Evolutionary conservation across 2,797 vertebrate species (phyloP).

Genomic region (Alcedo quadribrachys): DNA sequence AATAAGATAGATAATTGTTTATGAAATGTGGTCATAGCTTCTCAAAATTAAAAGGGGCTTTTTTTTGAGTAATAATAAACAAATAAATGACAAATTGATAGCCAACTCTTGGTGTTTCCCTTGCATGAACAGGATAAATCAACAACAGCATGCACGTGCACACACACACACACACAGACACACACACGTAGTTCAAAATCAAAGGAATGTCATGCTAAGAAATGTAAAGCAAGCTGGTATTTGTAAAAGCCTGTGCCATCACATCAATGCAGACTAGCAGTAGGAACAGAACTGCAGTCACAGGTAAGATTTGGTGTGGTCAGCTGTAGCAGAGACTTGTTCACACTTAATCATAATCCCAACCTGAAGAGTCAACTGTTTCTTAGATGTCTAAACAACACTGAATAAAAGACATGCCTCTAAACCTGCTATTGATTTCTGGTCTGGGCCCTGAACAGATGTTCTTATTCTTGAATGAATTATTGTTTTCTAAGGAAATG

Average conservation of each 20-base stretch:
- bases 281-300: background rate
- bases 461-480: constrained; percentile 34
- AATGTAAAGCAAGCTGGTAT: background rate
- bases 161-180: background rate
- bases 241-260: background rate
- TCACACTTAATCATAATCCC: background rate
- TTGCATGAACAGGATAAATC: background rate
- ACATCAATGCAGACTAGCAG: background rate
- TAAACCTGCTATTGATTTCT: background rate
- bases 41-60: background rate
- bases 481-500: constrained; percentile 35
- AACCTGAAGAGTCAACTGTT: background rate
- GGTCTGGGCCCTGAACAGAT: constrained; percentile 15
- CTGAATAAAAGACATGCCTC: background rate
- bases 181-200: background rate
- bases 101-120: background rate
- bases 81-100: background rate
- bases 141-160: background rate
- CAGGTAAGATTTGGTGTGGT: background rate
- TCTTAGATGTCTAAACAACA: background rate
- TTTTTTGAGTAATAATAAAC: background rate
- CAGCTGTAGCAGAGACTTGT: background rate
- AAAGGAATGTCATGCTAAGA: background rate
- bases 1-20: background rate
- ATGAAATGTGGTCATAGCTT: background rate